phyloP scores from a whole-genome alignment of 2,888 invertebrate genomes.

The Thumatha senex region DNA sequence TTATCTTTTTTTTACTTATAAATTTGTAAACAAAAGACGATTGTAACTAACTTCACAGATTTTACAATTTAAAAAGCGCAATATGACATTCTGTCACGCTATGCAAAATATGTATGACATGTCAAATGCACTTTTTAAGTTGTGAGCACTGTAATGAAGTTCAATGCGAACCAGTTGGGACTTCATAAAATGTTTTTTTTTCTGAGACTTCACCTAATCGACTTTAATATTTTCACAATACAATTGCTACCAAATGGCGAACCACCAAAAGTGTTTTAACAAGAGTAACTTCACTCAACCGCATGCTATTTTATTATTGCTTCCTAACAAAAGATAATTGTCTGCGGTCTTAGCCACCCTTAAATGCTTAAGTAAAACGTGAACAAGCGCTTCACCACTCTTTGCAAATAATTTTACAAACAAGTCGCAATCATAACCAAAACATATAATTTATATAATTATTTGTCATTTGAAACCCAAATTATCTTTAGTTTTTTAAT shows the following conservation, averaged over 20 bases:
- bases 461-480: slow-evolving; percentile 52
- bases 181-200: no score
- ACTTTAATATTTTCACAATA: slow-evolving; percentile 27
- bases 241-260: slow-evolving; percentile 43
- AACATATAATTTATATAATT: slow-evolving; percentile 59
- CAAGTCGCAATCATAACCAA: slow-evolving; percentile 50
- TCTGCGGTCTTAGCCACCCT: slow-evolving; percentile 61
- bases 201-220: slow-evolving; percentile 5
- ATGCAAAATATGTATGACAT: no score
- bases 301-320: slow-evolving; percentile 55
- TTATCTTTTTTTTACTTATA: no score
- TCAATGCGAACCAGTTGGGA: no score
- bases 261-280: slow-evolving; percentile 42
- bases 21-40: no score
- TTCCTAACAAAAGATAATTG: slow-evolving; percentile 58
- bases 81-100: no score
- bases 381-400: slow-evolving; percentile 41
- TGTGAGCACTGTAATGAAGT: no score
- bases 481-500: slow-evolving; percentile 52
- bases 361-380: slow-evolving; percentile 62
- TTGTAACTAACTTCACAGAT: no score
- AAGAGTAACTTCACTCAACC: slow-evolving; percentile 49
- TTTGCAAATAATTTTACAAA: slow-evolving; percentile 57
- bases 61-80: no score
- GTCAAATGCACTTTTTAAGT: no score